Evolutionary conservation across 2,888 invertebrate genomes (phyloP), one percentile per base, ranked within the genome.

Genomic region (Diogma glabrata): DNA sequence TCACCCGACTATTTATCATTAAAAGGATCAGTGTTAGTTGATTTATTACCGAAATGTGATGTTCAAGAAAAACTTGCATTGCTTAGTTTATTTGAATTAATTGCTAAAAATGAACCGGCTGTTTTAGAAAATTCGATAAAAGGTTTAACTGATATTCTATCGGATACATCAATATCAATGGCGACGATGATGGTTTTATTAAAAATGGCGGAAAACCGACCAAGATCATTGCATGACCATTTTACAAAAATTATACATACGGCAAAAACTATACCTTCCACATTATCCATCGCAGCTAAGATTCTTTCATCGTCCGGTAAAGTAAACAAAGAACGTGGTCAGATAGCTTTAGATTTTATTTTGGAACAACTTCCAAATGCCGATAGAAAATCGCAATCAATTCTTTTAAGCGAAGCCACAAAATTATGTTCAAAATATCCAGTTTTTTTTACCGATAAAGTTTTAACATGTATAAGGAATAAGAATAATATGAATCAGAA

Each of bases 1-100:
- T 88, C 91, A 46, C 84, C 85, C 3, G 87, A 88, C 60, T 85
- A 89, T 0, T 78, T 94, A 19, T 84, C 90, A 59, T 87, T 86
- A 6, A 88, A 91, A 68, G 82, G 89, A 3, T 80, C 87, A 66
- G 83, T 87, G 3, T 72, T 95, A 30, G 85, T 91, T 1, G 60
- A 65, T 0, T 74, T 92, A 12, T 70, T 93, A 49, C 84, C 86
- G 1, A 83, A 82, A 60, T 90, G 91, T 63, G 92, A 92, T 63
- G 81, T 82, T 53, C 81, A 87, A 57, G 94, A 94, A 69, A 85
- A 87, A 66, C 76, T 87, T 60, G 87, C 90, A 2, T 72, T 95
- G 22, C 77, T 95, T 48, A 81, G 86, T 57, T 74, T 94, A 46
- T 87, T 91, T 63, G 80, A 85, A 51, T 76, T 87, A 58, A 86